Base-by-base conservation (phyloP, 30 jellyfish, hydroid and myxozoan species). In the Rhopilema esculentum region DNA sequence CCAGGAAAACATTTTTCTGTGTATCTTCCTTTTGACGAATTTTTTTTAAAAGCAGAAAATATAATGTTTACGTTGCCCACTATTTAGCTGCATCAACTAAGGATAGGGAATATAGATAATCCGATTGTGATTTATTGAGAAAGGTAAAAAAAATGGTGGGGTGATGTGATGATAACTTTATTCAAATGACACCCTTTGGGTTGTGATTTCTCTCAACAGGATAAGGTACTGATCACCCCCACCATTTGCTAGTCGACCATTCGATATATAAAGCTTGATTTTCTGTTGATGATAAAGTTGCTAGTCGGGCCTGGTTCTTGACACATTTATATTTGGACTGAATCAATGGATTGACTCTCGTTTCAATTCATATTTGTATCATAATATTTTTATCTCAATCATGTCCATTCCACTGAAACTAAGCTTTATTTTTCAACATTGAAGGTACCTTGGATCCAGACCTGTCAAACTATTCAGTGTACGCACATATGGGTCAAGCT, bases 371-470 rank as follows among this genome's bases (percentile, higher is more conserved):
- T n/a, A n/a, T n/a, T n/a, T n/a, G n/a, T n/a, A n/a, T n/a, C n/a
- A n/a, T n/a, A n/a, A n/a, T n/a, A 40, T 40, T 40, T 40, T 40
- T 12, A 40, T 40, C 57, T 40, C 57, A 40, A 40, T 40, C 12
- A 2, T 40, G 57, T 40, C 57, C 12, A 12, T 40, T 40, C 57
- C 57, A 40, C 57, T 2, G 6, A 12, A 4, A 67, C 81, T 9
- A 70, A 25, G 6, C 9, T 6, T 25, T 23, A 16, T 82, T 70
- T 68, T 53, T 21, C 61, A 24, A 25, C 50, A 18, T 28, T 51
- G 20, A 63, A 94, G 99, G 57, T 96, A 96, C 73, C 89, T 96
- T 25, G 99, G 99, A 12, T 91, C 99, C 22, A 87, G 95, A 66
- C 97, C 98, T 9, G 98, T 96, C 23, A 92, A 91, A 84, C 85